Evolutionary conservation across 2,888 invertebrate species (phyloP), one percentile per base, ranked within the genome.

Genomic region (Machimus atricapillus): DNA sequence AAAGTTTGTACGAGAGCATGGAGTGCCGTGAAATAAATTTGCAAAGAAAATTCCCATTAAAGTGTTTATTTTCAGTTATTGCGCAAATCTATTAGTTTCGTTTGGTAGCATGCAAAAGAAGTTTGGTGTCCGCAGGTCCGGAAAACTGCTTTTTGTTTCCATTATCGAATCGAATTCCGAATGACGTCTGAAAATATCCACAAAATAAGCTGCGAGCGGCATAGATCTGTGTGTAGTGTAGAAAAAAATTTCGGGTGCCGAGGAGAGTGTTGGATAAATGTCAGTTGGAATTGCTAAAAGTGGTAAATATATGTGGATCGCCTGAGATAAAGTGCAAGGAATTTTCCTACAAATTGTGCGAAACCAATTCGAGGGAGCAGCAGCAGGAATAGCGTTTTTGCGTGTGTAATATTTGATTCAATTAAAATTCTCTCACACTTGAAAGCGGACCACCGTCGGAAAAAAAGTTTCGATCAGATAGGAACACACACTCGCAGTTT

Each of bases 381-480:
- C 23, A 46, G 46, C 27, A 46, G 46, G 31, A 85, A 85, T 43
- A 58, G 4, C 66, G 34, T 40, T 40, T n/a, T 58, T 85, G 73
- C 83, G 23, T 83, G 73, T 73, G 37, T 83, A 66, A 83, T 66
- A 40, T 83, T 66, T 83, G 73, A 73, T 83, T 83, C 66, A 83
- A 73, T 83, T 73, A 83, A 83, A 83, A 85, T 85, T 85, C 85
- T 85, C 73, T 27, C 85, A 85, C 85, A 74, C 74, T 74, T 74
- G 19, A 73, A 74, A 31, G 73, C 27, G 74, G 40, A 85, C 43
- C 58, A 27, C 73, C 46, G 52, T 46, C 27, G 43, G 46, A 85
- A 85, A 83, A 85, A 85, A 43, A 16, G n/a, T n/a, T 82, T 85
- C 74, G 85, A 85, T 85, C 85, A 66, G 85, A 85, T 73, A 85